Base-by-base conservation (phyloP, 2,888 invertebrate species). In the Ophion costatus region DNA sequence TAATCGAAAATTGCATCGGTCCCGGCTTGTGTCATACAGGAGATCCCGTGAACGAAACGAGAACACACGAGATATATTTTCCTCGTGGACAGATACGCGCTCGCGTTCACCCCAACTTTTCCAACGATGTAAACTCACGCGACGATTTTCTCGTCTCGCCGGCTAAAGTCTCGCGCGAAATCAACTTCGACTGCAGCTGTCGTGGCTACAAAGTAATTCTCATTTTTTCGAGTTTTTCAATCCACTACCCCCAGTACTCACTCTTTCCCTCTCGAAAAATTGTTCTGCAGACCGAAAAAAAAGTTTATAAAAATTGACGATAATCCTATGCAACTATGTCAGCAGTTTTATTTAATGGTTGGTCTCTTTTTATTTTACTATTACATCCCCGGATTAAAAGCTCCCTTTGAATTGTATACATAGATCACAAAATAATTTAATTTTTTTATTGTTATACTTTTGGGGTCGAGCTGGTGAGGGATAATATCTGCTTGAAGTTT, bases 101-200 rank as follows among this genome's bases (percentile, higher is more conserved):
- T 59, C 42, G 45, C 17, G 22, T 59, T 14, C 59, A 3, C 17
- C n/a, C 42, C 33, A 70, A 63, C 70, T 71, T 66, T 73, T 3
- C 20, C 66, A 38, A 38, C 66, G 22, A 66, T 71, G 77, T 71
- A 71, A 71, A 82, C 76, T 81, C 64, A 9, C 38, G 1, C 76
- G 22, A 24, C 73, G 29, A 45, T 82, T 71, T 42, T 63, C 63
- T 63, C 70, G 17, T 45, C 63, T 17, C 61, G 38, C 9, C 38
- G 38, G 38, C 7, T 38, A 69, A 81, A 61, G 61, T 22, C 56
- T 70, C n/a, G 45, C 38, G 33, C 56, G 64, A 82, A 82, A 76
- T 82, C 70, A 64, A 64, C 10, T 61, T 33, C 66, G 29, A 64
- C 38, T 45, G 20, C 24, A 17, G 38, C 2, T 45, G n/a, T 78